phyloP scores from a whole-genome alignment of 2,113 vertebrate genomes.

The Labeo rohita region DNA sequence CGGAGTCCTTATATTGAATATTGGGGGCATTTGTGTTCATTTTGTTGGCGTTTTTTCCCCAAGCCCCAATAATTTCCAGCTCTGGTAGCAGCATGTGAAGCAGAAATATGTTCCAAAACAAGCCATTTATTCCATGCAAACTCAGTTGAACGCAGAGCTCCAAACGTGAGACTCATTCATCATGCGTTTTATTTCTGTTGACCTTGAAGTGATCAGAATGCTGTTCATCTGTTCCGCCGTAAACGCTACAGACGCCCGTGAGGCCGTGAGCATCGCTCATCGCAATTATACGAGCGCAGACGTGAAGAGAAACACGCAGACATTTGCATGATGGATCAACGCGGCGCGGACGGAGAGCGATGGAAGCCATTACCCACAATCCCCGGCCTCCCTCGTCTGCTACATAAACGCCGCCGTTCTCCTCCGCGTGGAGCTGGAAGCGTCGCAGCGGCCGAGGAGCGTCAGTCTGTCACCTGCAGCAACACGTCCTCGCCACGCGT shows the following conservation, averaged over 20 bases:
- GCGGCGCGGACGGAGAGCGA: constrained; percentile 24
- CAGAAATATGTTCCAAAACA: not conserved
- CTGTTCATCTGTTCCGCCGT: constrained; percentile 21
- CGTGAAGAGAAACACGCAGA: not conserved
- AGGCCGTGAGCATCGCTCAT: constrained; percentile 29
- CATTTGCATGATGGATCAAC: constrained; percentile 31
- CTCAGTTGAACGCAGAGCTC: not conserved
- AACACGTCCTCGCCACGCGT: not conserved
- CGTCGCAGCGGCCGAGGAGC: not conserved
- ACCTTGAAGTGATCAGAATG: constrained; percentile 12
- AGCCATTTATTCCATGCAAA: not conserved
- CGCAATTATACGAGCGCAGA: not conserved
- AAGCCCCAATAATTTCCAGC: too few species aligned
- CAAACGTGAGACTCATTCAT: not conserved
- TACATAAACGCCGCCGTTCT: not conserved
- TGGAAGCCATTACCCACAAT: constrained; percentile 53
- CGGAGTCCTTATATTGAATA: too few species aligned
- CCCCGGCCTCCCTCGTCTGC: constrained; percentile 5
- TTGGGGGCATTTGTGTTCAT: too few species aligned
- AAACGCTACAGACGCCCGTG: constrained; percentile 28
- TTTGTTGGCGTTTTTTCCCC: too few species aligned
- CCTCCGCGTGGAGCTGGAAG: too few species aligned
- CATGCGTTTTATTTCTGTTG: not conserved
- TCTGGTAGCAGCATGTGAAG: not conserved
- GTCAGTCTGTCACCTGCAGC: constrained; percentile 20